Evolutionary conservation across 2,113 vertebrate genomes (phyloP), one percentile per base, ranked within the genome.

Genomic region (Carassius carassius): DNA sequence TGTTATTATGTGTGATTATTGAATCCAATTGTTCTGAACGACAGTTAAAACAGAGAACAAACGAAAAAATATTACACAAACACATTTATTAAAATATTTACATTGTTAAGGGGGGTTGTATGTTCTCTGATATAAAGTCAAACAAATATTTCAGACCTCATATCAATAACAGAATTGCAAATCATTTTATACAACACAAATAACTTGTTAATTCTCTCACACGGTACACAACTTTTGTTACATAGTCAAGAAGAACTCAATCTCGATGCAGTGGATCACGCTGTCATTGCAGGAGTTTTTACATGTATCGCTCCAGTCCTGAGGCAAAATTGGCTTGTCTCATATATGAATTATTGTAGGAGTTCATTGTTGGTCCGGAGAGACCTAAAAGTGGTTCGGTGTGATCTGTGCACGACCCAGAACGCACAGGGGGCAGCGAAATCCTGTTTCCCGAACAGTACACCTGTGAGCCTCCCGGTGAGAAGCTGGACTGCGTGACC

Each of bases 231-330:
- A 47, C 41, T 14, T 73, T 47, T 73, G 12, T 47, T 73, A 47
- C 70, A 74, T 23, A 47, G 14, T 44, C 10, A 72, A 25, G 2
- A 47, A 47, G 41, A 74, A 25, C n/a, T 74, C n/a, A 49, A 1
- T 73, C 4, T 47, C 37, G 37, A 29, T 17, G 11, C 41, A 74
- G 41, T 44, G n/a, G 23, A 10, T 29, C 47, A 3, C 12, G 14
- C 11, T 21, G 9, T 70, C 67, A 37, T 16, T 21, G 67, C 67
- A 70, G 35, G 37, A n/a, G 17, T 60, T 60, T 76, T 92, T 93
- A 99, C 96, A 99, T 94, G 87, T 98, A 99, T 16, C 97, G 94
- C 89, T 99, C 97, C 67, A 99, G 87, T 32, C 96, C 95, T 0
- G 96, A 78, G 0, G 95, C 90, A 89, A 96, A 99, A 90, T 93